A percentile compares a stretch with the other conserved stretches of the same genome.
Conservation (phyloP, 2,113 vertebrate genomes). For the Harpagus bidentatus region DNA sequence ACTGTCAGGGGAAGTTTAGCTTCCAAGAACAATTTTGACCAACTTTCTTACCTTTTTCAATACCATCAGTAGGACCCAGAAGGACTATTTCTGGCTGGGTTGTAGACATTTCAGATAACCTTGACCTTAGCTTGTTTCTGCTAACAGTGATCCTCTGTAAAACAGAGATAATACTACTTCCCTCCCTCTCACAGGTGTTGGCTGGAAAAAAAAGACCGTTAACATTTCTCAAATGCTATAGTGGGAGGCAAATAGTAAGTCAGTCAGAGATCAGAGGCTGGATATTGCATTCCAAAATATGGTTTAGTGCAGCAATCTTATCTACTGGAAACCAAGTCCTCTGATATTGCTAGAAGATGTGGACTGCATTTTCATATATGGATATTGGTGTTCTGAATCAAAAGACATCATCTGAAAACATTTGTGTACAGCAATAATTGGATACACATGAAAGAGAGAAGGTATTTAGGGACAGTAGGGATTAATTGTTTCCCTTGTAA, state of each 20-base stretch:
- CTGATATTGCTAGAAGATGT: background rate
- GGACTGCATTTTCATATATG: background rate
- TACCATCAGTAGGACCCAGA: background rate
- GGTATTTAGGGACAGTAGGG: background rate
- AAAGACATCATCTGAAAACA: background rate
- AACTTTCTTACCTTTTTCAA: background rate
- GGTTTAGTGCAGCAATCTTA: background rate
- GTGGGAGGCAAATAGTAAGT: background rate
- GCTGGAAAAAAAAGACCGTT: background rate
- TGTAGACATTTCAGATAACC: background rate
- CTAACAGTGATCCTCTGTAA: background rate
- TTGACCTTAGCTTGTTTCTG: conserved; percentile 8
- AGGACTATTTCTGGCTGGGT: background rate
- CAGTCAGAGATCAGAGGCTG: background rate
- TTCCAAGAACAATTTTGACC: background rate
- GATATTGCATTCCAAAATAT: background rate
- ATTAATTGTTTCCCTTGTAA: background rate
- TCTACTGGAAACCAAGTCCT: background rate
- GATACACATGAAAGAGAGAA: background rate
- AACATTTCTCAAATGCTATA: background rate
- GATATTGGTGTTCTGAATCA: background rate
- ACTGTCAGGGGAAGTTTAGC: background rate
- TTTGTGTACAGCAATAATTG: background rate
- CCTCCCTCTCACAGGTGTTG: conserved; percentile 6
- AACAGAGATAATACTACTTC: background rate